phyloP scores from a whole-genome alignment of 64 coral and sea anemone genomes.

The Anthopleura sola region DNA sequence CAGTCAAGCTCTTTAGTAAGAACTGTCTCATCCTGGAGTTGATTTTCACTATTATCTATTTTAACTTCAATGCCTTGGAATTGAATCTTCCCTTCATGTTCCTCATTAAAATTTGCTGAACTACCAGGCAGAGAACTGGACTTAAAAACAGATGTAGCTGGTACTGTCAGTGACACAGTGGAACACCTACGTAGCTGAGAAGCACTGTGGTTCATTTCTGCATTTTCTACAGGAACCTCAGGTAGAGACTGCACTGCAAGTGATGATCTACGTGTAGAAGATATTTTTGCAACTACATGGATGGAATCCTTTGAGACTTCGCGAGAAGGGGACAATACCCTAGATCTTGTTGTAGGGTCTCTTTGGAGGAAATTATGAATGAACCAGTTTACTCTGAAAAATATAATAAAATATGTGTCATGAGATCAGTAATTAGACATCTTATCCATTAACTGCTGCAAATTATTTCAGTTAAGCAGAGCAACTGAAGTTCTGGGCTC shows the following conservation, averaged over 20 bases:
- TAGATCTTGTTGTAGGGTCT: conserved; percentile 63
- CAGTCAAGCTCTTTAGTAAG: neutral
- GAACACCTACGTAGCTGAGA: neutral
- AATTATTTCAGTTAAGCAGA: too few relatives aligned
- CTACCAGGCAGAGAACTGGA: conserved; percentile 12
- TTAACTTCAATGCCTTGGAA: conserved; percentile 10
- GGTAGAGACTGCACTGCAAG: conserved; percentile 10
- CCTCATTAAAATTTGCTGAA: conserved; percentile 9
- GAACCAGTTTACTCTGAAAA: conserved; percentile 71
- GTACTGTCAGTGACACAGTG: conserved; percentile 2
- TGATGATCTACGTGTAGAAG: conserved; percentile 6
- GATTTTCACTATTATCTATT: neutral
- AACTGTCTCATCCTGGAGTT: neutral
- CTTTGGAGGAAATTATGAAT: conserved; percentile 89
- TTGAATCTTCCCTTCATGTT: neutral
- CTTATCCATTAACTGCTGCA: too few relatives aligned
- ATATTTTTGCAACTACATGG: conserved; percentile 28
- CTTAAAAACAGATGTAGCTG: neutral
- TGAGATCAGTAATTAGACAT: too few relatives aligned
- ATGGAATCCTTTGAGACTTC: conserved; percentile 66
- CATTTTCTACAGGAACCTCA: neutral
- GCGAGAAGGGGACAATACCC: neutral
- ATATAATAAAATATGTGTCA: neutral
- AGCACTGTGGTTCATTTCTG: neutral
- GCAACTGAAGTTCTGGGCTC: too few relatives aligned